phyloP scores from a whole-genome alignment of 2,113 vertebrate species.

The Serilophus lunatus region DNA sequence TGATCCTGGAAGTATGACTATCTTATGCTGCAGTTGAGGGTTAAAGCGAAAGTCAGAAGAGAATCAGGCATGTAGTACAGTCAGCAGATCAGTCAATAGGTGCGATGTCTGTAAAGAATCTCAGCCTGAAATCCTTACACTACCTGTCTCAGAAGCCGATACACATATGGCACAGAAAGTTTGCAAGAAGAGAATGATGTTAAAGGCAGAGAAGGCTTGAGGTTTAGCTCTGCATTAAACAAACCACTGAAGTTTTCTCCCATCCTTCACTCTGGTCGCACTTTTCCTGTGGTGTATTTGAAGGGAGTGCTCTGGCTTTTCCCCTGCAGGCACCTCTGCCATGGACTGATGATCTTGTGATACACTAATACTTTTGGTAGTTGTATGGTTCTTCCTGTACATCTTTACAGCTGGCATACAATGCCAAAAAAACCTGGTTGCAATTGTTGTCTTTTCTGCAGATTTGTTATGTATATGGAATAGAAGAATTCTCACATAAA shows the following conservation, averaged over 20 bases:
- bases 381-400: not conserved
- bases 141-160: not conserved
- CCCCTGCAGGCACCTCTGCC: not conserved
- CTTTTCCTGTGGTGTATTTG: not conserved
- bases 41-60: not conserved
- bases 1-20: not conserved
- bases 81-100: not conserved
- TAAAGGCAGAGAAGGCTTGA: not conserved
- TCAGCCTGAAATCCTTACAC: not conserved
- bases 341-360: not conserved
- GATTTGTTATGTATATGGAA: not conserved
- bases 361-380: not conserved
- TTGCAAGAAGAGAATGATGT: not conserved
- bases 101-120: not conserved
- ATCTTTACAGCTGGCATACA: not conserved
- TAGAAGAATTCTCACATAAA: not conserved
- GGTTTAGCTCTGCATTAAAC: not conserved
- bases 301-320: not conserved
- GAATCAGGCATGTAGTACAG: not conserved
- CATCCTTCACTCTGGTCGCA: not conserved
- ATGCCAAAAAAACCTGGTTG: not conserved
- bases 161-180: not conserved
- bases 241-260: rapidly evolving
- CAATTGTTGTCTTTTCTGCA: not conserved
- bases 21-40: not conserved